Conservation (phyloP, 2,113 vertebrate genomes). For the Aepyceros melampus region DNA sequence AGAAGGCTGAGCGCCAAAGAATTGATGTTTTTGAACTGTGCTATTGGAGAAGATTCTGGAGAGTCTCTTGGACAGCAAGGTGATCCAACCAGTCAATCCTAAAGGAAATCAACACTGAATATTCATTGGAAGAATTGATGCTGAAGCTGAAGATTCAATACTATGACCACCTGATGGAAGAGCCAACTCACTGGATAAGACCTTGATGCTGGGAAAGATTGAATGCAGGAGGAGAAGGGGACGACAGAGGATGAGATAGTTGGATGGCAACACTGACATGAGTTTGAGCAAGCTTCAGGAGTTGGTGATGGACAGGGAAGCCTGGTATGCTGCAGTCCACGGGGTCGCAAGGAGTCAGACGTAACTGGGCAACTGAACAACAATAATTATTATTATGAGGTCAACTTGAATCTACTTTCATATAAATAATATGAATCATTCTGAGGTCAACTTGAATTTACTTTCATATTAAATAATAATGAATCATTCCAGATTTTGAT, state of each 20-base stretch:
- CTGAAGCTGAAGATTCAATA: neutral
- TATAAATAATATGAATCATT: neutral
- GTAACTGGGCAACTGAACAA: neutral
- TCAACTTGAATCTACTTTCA: neutral
- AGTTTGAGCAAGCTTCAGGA: neutral
- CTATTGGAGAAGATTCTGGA: neutral
- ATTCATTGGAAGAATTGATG: neutral
- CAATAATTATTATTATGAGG: neutral
- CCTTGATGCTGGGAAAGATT: neutral
- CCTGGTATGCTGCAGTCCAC: neutral
- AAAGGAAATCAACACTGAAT: neutral
- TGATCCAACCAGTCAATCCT: neutral
- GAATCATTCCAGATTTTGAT: neutral
- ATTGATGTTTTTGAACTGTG: neutral
- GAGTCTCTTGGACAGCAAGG: neutral
- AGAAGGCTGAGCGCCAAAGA: neutral
- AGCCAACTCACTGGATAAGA: neutral
- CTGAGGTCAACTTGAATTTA: neutral
- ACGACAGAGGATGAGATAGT: neutral
- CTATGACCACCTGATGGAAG: neutral
- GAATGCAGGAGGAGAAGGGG: neutral
- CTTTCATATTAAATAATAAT: neutral
- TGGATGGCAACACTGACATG: neutral
- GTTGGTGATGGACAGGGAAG: neutral
- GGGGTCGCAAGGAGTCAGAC: neutral